These are phyloP conservation scores for Eurytoma californica DNA, from an alignment of 2,888 invertebrate genomes.

Conservation along the genomic window DNA sequence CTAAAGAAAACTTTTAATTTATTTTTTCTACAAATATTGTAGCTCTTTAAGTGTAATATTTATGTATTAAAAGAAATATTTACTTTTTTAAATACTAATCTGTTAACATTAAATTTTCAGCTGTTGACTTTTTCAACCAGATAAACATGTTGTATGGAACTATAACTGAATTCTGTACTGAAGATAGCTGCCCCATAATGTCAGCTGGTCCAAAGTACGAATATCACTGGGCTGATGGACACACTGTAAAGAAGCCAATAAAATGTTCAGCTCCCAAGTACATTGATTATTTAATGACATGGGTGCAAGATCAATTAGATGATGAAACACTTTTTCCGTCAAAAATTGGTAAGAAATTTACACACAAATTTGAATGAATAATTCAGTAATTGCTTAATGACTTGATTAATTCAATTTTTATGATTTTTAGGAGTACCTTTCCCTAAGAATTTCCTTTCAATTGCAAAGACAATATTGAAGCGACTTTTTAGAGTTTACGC, in stretches of 20 bases:
- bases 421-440: constrained; percentile 89
- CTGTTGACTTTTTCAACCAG: constrained; percentile 99
- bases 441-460: constrained; percentile 96
- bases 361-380: too few relatives aligned
- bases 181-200: constrained; percentile 98
- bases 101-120: constrained; percentile 76
- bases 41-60: too few relatives aligned
- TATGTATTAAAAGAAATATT: too few relatives aligned
- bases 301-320: constrained; percentile 99
- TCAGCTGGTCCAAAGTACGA: constrained; percentile 99
- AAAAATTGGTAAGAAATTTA: constrained; percentile 85
- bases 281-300: constrained; percentile 99
- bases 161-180: constrained; percentile 99
- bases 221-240: constrained; percentile 99
- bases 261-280: constrained; percentile 99
- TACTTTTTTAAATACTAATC: neutral
- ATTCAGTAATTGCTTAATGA: too few relatives aligned
- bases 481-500: constrained; percentile 99
- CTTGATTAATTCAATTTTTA: constrained; percentile 10
- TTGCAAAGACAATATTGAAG: constrained; percentile 98
- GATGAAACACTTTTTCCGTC: constrained; percentile 99
- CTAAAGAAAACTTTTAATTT: too few relatives aligned
- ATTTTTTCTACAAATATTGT: too few relatives aligned
- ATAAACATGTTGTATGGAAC: constrained; percentile 99
- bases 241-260: constrained; percentile 98